Base-by-base conservation (phyloP, 1,140 invertebrate species). In the Drosophila oshimai region DNA sequence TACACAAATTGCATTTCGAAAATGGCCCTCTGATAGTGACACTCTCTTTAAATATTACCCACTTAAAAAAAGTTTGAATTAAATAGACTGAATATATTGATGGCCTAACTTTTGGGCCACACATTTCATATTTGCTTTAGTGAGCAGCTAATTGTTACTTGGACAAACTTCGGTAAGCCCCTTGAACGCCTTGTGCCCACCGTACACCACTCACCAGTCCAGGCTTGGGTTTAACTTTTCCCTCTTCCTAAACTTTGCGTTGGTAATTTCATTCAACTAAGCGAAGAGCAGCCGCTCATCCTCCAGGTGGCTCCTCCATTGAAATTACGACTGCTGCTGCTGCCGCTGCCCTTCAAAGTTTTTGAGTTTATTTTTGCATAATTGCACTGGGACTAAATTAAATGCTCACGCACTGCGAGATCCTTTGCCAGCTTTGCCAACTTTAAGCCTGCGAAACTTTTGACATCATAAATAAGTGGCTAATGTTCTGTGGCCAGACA, bases 341-440 rank as follows among this genome's bases (percentile, higher is more conserved):
- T 39, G 47, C 55, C 34, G 41, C 9, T 39, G 37, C 17, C 54
- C 54, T 36, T 54, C 46, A 54, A 86, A 84, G 60, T 75, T 75
- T 60, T 18, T 42, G 62, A 86, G 80, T 79, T 75, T 71, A 78
- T 86, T 80, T 72, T 84, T 84, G 67, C 81, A 84, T 84, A 84
- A 87, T 84, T 84, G 75, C 75, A 72, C 60, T 62, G 71, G 41
- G 71, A 86, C 65, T 72, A 80, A 86, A 84, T 84, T 86, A 86
- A 84, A 86, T 74, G 65, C 49, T 73, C 74, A 62, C 80, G 71
- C 51, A 22, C 31, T 36, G 58, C 55, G 45, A 61, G 22, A n/a
- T 67, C 36, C 50, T 39, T 34, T 9, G 39, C 6, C 20, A 55
- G 26, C 33, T n/a, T n/a, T n/a, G n/a, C n/a, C n/a, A 75, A 68